phyloP scores from a whole-genome alignment of 2,113 vertebrate species.

The Pithys albifrons region DNA sequence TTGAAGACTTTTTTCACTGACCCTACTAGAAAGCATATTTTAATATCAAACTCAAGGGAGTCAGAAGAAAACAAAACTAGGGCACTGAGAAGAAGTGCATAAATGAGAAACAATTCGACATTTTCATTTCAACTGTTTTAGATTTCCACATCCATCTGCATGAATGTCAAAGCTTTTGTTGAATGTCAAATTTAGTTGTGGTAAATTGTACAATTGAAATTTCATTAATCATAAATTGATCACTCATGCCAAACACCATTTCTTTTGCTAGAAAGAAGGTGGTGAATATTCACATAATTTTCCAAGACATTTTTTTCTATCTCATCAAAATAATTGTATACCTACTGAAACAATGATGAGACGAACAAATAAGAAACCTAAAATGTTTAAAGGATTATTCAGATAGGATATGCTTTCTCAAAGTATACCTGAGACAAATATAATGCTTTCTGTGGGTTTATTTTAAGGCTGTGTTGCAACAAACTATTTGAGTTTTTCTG shows the following conservation, averaged over 20 bases:
- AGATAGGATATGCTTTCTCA: background rate
- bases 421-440: background rate
- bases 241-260: background rate
- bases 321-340: background rate
- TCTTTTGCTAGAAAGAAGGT: background rate
- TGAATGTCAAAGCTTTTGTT: background rate
- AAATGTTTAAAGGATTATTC: background rate
- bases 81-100: background rate
- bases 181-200: background rate
- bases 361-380: background rate
- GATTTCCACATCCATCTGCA: background rate
- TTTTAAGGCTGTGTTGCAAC: background rate
- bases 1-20: background rate
- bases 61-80: background rate
- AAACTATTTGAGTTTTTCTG: background rate
- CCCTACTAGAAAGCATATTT: background rate
- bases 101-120: background rate
- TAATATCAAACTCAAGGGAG: background rate
- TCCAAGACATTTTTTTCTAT: background rate
- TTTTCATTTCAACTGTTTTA: background rate
- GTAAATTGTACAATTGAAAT: background rate
- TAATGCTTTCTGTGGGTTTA: background rate
- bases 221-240: background rate
- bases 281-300: background rate
- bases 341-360: background rate